phyloP scores from a whole-genome alignment of 1,140 invertebrate species.

The Leptinotarsa lineolata region DNA sequence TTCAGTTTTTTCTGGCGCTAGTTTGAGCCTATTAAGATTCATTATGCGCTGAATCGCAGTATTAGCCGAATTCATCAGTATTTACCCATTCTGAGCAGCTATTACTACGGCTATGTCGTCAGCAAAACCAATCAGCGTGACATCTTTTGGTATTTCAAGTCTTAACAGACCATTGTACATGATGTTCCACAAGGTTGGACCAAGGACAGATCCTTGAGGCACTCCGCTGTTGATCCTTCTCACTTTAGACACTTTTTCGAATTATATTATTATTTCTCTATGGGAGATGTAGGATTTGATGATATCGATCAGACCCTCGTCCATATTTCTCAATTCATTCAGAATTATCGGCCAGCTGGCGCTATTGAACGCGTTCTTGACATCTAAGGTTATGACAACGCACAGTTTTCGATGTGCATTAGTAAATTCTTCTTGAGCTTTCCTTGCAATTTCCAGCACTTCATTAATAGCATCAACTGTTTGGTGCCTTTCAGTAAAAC shows the following conservation, averaged over 20 bases:
- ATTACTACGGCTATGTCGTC: conserved; percentile 30
- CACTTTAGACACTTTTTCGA: background rate
- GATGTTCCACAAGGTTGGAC: conserved; percentile 55
- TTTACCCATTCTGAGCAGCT: conserved; percentile 23
- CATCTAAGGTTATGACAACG: conserved; percentile 22
- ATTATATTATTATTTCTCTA: conserved; percentile 4
- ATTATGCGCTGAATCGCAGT: conserved; percentile 21
- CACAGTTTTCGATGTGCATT: background rate
- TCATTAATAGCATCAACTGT: conserved; percentile 16
- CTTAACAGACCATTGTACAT: conserved; percentile 52
- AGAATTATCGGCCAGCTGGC: conserved; percentile 20
- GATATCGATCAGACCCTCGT: background rate
- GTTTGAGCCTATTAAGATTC: conserved; percentile 34
- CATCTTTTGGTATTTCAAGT: conserved; percentile 38
- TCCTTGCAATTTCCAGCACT: background rate
- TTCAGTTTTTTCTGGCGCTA: conserved; percentile 44
- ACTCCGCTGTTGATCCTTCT: conserved; percentile 50
- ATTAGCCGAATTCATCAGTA: conserved; percentile 30
- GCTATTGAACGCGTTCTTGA: no score
- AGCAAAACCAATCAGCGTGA: conserved; percentile 26
- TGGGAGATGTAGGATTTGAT: conserved; percentile 18
- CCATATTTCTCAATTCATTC: background rate
- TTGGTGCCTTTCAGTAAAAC: background rate
- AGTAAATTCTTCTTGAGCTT: background rate
- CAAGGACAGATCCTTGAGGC: no score